Evolutionary conservation across 2,888 invertebrate genomes (phyloP).

Genomic region (Leptarthrus brevirostris): DNA sequence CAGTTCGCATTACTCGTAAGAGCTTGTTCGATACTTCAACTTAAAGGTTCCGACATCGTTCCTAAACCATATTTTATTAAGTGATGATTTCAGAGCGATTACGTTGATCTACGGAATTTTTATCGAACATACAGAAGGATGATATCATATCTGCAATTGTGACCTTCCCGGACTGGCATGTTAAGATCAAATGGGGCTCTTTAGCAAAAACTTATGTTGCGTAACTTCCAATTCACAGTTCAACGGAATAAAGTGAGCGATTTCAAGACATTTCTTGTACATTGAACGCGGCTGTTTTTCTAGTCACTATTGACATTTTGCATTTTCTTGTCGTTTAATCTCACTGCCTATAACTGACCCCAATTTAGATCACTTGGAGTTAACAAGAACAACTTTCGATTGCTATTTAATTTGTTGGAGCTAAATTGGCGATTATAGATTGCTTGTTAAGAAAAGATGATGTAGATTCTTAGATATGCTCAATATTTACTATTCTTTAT

Average conservation of each 20-base stretch:
- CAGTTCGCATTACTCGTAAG: too few relatives aligned
- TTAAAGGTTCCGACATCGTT: too few relatives aligned
- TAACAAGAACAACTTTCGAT: not conserved
- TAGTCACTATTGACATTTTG: not conserved
- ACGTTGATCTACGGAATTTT: conserved; percentile 1
- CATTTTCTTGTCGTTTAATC: not conserved
- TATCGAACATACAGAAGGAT: not conserved
- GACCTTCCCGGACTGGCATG: conserved; percentile 19
- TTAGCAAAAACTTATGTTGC: not conserved
- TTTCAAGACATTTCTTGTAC: not conserved
- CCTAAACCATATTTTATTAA: not conserved
- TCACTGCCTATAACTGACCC: not conserved
- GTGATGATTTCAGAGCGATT: not conserved
- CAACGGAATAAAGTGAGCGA: not conserved
- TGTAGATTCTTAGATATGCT: too few relatives aligned
- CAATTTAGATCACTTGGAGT: not conserved
- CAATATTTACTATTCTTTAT: too few relatives aligned
- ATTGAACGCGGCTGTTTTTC: not conserved
- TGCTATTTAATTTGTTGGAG: not conserved
- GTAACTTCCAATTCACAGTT: not conserved
- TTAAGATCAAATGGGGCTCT: not conserved
- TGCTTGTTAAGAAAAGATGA: too few relatives aligned
- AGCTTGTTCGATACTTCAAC: too few relatives aligned
- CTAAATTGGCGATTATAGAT: too few relatives aligned
- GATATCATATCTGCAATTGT: conserved; percentile 39